Evolutionary conservation across 2,888 invertebrate species (phyloP), one percentile per base, ranked within the genome.

Genomic region (Diploptera punctata): DNA sequence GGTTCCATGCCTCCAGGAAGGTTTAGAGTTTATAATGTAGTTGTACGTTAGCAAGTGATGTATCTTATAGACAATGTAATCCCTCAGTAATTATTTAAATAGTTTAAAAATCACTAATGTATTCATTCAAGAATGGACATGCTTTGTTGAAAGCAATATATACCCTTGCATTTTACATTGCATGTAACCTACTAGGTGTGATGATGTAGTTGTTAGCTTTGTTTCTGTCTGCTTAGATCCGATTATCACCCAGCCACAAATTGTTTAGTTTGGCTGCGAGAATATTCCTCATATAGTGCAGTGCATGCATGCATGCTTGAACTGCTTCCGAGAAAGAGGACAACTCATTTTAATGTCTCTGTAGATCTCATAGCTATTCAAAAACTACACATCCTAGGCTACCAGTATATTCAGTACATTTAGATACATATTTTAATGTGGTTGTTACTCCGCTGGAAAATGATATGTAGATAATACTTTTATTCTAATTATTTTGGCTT

Each of bases 51-150:
- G 73, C 62, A 57, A 70, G 70, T 31, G 62, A 65, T 73, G 73
- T 73, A 73, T 26, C 43, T 44, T 70, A 38, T 73, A 73, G 73
- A 67, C 69, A 65, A 70, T 73, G 70, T 73, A 73, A 70, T 73
- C 73, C 73, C 60, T 73, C 73, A 70, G 62, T 72, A 70, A 73
- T 73, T 72, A 72, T 73, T 72, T 74, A 65, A 72, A 72, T 72
- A 73, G 70, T 73, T 71, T 61, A 67, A 70, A 67, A 70, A 74
- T 31, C 68, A 75, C 75, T 73, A 67, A 62, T 72, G 73, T 73
- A 75, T 73, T 74, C 67, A 75, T 73, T 73, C 73, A 76, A 75
- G 76, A 75, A 75, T 76, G 76, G 76, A 74, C 73, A 70, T 76
- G 76, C 75, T 76, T 76, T 76, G 76, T 76, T 76, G 57, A 43